Evolutionary conservation across 2,113 vertebrate species (phyloP), one percentile per base, ranked within the genome.

Genomic region (Xiphophorus hellerii): DNA sequence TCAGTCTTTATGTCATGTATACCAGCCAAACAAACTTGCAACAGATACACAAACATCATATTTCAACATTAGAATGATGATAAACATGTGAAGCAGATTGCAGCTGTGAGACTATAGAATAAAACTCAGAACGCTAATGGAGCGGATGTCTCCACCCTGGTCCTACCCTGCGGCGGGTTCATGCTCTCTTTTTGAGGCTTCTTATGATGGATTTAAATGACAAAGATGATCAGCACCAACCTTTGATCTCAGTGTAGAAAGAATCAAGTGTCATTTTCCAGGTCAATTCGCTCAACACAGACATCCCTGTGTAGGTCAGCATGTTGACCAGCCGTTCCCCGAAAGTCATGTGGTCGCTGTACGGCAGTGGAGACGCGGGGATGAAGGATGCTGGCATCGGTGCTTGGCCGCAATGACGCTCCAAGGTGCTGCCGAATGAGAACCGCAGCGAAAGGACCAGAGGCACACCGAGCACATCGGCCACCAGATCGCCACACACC

Each of bases 321-420:
- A 13, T 4, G 62, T 73, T 87, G 42, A 54, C 51, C 66, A 85
- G 39, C 30, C 83, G n/a, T 65, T 88, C 77, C 1, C 8, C 3
- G 25, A 85, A 85, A 0, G 71, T 78, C 86, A 88, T 88, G 22
- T 3, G 71, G 69, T 88, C 83, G 3, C 60, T 27, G 44, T 71
- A 81, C 0, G 75, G 61, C 28, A 85, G 74, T 7, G 80, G 71
- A 0, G 69, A 2, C 0, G 39, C 2, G 0, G 86, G 86, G 9
- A 88, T 80, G 13, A 44, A 88, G 33, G 83, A 85, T 0, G 80
- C 83, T 0, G 69, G 83, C 0, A 66, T 35, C 0, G 48, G 33
- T 0, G 66, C 66, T 2, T 88, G 86, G 44, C 86, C 86, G 3
- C 86, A 88, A 66, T 85, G 83, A 1, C 81, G 77, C 69, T 88